Conservation (phyloP, 2,888 invertebrate genomes). For the Sinohyriopsis cumingii region DNA sequence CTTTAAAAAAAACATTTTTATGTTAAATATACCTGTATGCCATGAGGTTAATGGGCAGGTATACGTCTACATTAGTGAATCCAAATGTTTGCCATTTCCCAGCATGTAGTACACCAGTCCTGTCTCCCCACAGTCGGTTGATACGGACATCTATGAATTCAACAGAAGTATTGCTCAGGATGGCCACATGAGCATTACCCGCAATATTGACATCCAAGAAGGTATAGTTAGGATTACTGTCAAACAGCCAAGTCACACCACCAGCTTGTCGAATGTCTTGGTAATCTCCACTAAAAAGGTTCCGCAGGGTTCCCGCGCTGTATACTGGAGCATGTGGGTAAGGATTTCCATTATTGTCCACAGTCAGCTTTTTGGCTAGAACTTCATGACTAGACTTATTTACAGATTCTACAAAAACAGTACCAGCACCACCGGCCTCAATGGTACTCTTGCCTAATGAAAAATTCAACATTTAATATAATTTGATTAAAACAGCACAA, state of each 20-base stretch:
- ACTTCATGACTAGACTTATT: constrained; percentile 7
- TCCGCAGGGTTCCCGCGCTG: constrained; percentile 28
- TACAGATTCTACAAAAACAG: constrained; percentile 43
- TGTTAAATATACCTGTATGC: constrained; percentile 48
- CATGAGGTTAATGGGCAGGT: constrained; percentile 53
- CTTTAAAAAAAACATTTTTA: too few species aligned
- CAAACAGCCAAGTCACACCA: constrained; percentile 55
- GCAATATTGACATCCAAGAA: constrained; percentile 42
- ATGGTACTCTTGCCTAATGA: constrained; percentile 36
- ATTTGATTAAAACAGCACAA: not conserved
- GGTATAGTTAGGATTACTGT: constrained; percentile 25
- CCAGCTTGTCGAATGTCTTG: constrained; percentile 43
- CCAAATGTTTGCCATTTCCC: constrained; percentile 46
- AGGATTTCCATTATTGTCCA: constrained; percentile 50
- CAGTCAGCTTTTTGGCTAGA: constrained; percentile 25
- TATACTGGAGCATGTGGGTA: constrained; percentile 41
- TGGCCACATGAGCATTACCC: constrained; percentile 58
- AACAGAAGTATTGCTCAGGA: constrained; percentile 44
- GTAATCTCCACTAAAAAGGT: constrained; percentile 48
- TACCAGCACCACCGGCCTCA: constrained; percentile 59
- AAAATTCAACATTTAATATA: too few species aligned
- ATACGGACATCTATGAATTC: constrained; percentile 29
- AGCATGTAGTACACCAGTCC: constrained; percentile 51
- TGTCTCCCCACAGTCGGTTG: constrained; percentile 45
- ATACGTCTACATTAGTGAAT: constrained; percentile 45